Evolutionary conservation across 2,113 vertebrate species (phyloP), one percentile per base, ranked within the genome.

Genomic region (Misgurnus mizolepis): DNA sequence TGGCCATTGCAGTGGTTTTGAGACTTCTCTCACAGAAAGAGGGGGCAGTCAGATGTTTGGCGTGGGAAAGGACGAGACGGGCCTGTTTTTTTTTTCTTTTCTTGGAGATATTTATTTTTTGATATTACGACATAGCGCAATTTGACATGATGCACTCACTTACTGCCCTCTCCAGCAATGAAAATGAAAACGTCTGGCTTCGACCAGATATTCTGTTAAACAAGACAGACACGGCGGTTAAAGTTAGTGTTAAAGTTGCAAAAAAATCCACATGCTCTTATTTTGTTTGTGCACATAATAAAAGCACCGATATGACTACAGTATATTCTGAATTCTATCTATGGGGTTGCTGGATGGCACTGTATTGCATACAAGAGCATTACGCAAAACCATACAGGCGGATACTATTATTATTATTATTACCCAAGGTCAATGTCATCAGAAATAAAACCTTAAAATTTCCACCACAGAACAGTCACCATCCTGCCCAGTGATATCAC

Each of bases 1-100:
- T 94, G 94, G 92, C 91, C 91, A 91, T 91, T 22, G 27, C 61
- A 67, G 85, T 53, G 90, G 89, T 93, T 94, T 91, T 88, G 85
- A 88, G 88, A 92, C 84, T 92, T 87, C 90, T 76, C 84, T 89
- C 87, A 88, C 86, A 81, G 71, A 80, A 65, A 49, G 43, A 15
- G 78, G 53, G 70, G 62, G 73, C 56, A 71, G 84, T 85, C 86
- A 80, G 64, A 69, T 68, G 71, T 75, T 71, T 50, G 6, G 71
- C 88, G 89, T 91, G 92, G 92, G 93, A 94, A 93, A 82, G 11
- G 53, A 12, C 14, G 10, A 71, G 58, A 70, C 27, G 9, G 9
- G 58, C 56, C 58, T 22, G 40, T 66, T 49, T 34, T 34, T 34
- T 34, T 34, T 34, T 34, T 34, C 27, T 3, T 60, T 72, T 39